These are phyloP conservation scores for Gopherus flavomarginatus DNA, from an alignment of 2,113 vertebrate genomes.

Conservation along the genomic window DNA sequence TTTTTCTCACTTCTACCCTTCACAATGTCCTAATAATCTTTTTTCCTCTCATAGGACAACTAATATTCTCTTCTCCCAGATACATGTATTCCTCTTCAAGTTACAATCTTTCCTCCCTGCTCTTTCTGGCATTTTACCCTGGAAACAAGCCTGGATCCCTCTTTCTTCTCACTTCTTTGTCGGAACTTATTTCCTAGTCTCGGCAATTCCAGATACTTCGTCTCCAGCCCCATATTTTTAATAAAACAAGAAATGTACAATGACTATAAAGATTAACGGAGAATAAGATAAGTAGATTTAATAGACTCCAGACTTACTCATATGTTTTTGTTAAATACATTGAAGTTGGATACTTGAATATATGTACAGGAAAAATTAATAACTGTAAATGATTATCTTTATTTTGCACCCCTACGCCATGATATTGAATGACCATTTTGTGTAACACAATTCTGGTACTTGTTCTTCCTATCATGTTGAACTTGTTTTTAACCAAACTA, in stretches of 20 bases:
- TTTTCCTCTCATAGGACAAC: too few relatives aligned
- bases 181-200: not conserved
- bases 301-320: not conserved
- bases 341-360: not conserved
- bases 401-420: not conserved
- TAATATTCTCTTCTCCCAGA: too few relatives aligned
- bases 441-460: not conserved
- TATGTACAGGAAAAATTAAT: not conserved
- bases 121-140: not conserved
- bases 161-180: not conserved
- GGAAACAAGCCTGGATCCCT: not conserved
- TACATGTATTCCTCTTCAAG: not conserved
- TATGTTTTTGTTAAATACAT: not conserved
- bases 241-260: not conserved
- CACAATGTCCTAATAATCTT: too few relatives aligned
- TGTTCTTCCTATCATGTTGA: not conserved
- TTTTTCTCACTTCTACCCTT: not conserved
- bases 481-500: conserved; percentile 8
- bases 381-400: not conserved
- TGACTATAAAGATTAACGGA: not conserved
- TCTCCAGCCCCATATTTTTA: not conserved
- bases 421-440: not conserved
- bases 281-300: not conserved
- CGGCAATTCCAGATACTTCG: not conserved
- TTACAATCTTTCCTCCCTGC: not conserved